A percentile compares a stretch with the other conserved stretches of the same genome.
phyloP scores from a whole-genome alignment of 2,888 invertebrate genomes.

The Volucella bombylans region DNA sequence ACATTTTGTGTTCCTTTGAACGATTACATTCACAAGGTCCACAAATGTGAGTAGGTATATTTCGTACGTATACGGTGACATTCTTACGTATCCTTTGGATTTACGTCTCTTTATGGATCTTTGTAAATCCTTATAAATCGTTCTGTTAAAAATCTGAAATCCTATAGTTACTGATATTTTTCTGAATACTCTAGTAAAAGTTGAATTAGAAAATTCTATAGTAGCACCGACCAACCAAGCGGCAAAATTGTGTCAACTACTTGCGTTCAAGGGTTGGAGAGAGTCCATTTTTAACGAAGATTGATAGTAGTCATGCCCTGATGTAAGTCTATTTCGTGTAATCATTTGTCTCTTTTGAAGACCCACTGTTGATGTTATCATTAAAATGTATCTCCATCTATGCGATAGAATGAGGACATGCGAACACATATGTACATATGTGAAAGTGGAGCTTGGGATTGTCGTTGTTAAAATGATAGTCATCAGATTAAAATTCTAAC shows the following conservation, averaged over 20 bases:
- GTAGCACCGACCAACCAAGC: neutral
- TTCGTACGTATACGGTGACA: neutral
- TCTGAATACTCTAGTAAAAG: neutral
- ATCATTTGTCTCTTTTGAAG: slow-evolving; percentile 41
- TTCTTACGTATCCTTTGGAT: neutral
- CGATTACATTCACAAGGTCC: neutral
- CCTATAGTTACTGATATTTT: neutral
- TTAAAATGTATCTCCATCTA: slow-evolving; percentile 34
- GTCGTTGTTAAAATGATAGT: neutral
- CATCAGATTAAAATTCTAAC: slow-evolving; percentile 7
- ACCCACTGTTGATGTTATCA: slow-evolving; percentile 52
- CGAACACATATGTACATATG: neutral
- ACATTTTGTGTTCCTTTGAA: neutral
- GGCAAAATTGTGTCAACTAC: slow-evolving; percentile 23
- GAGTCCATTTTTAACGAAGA: slow-evolving; percentile 46
- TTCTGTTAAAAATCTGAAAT: neutral
- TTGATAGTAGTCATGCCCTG: slow-evolving; percentile 53
- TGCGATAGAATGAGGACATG: no score
- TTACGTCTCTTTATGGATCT: neutral
- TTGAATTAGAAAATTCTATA: neutral
- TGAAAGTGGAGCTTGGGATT: neutral
- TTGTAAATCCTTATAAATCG: slow-evolving; percentile 43
- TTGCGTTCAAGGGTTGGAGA: neutral
- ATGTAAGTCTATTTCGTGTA: slow-evolving; percentile 45
- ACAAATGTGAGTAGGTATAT: no score